A percentile compares a stretch with the other conserved stretches of the same genome.
Conservation (phyloP, 1,140 invertebrate species). For the Drosophila athabasca region DNA sequence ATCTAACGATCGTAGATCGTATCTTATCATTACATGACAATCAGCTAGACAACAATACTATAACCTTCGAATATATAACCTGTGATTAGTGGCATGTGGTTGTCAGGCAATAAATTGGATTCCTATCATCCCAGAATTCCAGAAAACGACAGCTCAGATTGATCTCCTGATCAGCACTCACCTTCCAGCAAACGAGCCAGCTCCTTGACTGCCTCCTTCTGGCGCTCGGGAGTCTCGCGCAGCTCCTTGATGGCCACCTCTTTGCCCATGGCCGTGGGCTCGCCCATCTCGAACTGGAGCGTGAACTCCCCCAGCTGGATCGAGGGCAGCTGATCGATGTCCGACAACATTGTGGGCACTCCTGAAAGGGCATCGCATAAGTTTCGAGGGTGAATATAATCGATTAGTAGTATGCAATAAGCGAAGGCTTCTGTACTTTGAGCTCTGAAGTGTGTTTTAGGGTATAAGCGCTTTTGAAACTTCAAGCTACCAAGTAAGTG, state of each 20-base stretch:
- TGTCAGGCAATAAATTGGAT: not conserved
- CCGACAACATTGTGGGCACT: constrained; percentile 88
- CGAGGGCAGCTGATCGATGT: constrained; percentile 87
- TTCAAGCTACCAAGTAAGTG: constrained; percentile 28
- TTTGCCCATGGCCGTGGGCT: constrained; percentile 85
- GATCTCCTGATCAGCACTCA: constrained; percentile 75
- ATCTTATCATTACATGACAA: too few species aligned
- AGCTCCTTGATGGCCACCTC: constrained; percentile 90
- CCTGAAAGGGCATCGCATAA: constrained; percentile 83
- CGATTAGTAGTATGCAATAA: constrained; percentile 43
- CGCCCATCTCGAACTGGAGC: constrained; percentile 88
- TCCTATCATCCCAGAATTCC: not conserved
- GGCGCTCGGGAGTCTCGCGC: constrained; percentile 88
- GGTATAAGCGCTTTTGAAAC: constrained; percentile 2
- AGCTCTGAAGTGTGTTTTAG: constrained; percentile 15
- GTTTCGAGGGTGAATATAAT: constrained; percentile 9
- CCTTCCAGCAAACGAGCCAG: constrained; percentile 88
- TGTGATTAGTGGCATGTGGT: constrained; percentile 28
- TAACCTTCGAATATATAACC: not conserved
- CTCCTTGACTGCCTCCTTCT: constrained; percentile 86
- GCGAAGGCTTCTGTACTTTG: constrained; percentile 34
- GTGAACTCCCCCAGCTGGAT: constrained; percentile 88
- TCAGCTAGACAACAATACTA: too few species aligned
- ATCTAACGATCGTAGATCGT: too few species aligned
- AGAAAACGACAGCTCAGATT: too few species aligned